These are phyloP conservation scores for Cavia aperea DNA, from an alignment of 2,113 vertebrate species.

Conservation along the genomic window DNA sequence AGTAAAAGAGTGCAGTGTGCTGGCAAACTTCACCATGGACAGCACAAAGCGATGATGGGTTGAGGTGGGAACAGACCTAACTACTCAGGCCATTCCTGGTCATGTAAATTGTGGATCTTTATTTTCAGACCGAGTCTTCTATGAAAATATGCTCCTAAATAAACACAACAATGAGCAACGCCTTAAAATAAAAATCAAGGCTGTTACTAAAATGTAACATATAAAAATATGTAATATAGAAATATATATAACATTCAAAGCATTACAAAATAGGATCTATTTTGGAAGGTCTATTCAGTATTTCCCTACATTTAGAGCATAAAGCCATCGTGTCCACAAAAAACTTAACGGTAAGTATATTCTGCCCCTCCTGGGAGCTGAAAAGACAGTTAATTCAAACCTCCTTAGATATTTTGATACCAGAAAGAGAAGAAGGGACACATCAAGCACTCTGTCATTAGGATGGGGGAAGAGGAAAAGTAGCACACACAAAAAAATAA, in stretches of 20 bases:
- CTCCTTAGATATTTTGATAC: constrained; percentile 1
- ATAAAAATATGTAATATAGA: too few relatives aligned
- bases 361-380: not conserved
- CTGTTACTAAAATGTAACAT: not conserved
- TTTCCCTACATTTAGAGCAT: not conserved
- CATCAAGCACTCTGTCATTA: not conserved
- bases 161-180: not conserved
- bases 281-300: not conserved
- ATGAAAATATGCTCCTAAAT: not conserved
- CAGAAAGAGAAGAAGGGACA: not conserved
- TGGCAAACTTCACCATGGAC: not conserved
- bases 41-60: not conserved
- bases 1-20: not conserved
- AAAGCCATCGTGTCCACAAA: not conserved
- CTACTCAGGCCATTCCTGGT: not conserved
- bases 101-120: not conserved
- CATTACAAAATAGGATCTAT: not conserved
- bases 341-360: constrained; percentile 1
- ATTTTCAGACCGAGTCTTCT: not conserved
- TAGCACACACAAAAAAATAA: not conserved
- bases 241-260: not conserved
- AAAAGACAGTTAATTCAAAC: constrained; percentile 1
- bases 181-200: not conserved
- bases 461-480: rapidly evolving
- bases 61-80: not conserved